Base-by-base conservation (phyloP, 2,888 invertebrate genomes). In the Ochropleura plecta region DNA sequence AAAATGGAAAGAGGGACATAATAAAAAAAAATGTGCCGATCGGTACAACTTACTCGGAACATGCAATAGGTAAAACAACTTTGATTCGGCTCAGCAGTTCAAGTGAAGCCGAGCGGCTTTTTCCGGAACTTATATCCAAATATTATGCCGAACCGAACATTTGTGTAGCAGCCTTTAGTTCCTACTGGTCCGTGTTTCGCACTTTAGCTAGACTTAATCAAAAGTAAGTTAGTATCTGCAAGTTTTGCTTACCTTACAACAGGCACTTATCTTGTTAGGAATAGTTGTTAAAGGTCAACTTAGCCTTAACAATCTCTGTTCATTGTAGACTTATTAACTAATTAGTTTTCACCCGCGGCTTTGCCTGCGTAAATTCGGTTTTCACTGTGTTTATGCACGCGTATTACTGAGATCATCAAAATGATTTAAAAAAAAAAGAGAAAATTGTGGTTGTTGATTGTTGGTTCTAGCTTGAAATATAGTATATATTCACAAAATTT, bases 191-290 rank as follows among this genome's bases (percentile, higher is more conserved):
- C 0, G 14, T 59, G 59, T 70, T 40, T 51, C 79, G 57, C 40
- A 79, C 51, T 59, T 70, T 59, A 40, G n/a, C 30, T 5, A 18
- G 79, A 70, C 59, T 59, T 40, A 18, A 14, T 76, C 62, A 18
- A 44, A 78, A 67, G n/a, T 78, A 12, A 75, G 57, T 78, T 49
- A 67, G 79, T 51, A 70, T 59, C 59, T 69, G 57, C 30, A 70
- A 75, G 75, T 75, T 78, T 59, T 40, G 57, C 49, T 46, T 18
- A 78, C 49, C 40, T 59, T 70, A 75, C 79, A 79, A 78, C 16
- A 46, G 46, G 71, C 40, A 40, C 44, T 74, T 75, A 78, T 78
- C 57, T 57, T 40, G 46, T 46, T 18, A 59, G 7, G 12, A 68
- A 68, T 78, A 49, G 70, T 69, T 75, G 7, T n/a, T 40, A 46